phyloP scores from a whole-genome alignment of 2,797 vertebrate species.

The Molossus molossus region DNA sequence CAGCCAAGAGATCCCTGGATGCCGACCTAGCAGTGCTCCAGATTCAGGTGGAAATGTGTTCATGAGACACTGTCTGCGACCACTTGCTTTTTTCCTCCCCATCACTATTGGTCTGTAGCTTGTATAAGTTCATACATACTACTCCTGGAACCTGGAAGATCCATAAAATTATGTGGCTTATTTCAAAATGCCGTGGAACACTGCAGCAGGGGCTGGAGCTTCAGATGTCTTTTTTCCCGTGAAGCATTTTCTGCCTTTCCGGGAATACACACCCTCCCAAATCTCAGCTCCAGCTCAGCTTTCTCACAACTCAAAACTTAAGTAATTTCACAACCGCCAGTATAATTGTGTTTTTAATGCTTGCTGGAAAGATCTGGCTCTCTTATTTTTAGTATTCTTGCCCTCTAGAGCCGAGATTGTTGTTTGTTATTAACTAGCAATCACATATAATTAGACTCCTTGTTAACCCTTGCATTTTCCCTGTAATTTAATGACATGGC shows the following conservation, averaged over 20 bases:
- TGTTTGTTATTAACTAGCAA: background rate
- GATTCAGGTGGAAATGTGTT: conserved; percentile 91
- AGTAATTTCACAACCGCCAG: background rate
- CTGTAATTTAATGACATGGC: background rate
- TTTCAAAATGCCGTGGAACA: background rate
- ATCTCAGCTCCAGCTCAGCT: background rate
- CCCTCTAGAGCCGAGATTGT: background rate
- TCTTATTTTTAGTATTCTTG: background rate
- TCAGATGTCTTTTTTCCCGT: background rate
- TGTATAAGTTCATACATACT: background rate
- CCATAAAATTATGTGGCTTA: background rate
- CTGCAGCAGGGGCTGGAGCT: background rate
- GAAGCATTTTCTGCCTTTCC: background rate
- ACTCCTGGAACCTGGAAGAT: background rate
- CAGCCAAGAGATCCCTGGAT: conserved; percentile 90
- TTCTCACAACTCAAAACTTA: background rate
- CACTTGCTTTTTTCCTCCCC: no score
- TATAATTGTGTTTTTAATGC: background rate
- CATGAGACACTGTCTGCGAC: background rate
- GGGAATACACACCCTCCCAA: background rate
- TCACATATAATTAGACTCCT: background rate
- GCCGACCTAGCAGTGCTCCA: conserved; percentile 90
- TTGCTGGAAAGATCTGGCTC: background rate
- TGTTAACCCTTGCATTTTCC: background rate
- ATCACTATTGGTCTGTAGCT: background rate